Conservation (phyloP, 1,140 invertebrate species). For the Leptonema lineaticorne region DNA sequence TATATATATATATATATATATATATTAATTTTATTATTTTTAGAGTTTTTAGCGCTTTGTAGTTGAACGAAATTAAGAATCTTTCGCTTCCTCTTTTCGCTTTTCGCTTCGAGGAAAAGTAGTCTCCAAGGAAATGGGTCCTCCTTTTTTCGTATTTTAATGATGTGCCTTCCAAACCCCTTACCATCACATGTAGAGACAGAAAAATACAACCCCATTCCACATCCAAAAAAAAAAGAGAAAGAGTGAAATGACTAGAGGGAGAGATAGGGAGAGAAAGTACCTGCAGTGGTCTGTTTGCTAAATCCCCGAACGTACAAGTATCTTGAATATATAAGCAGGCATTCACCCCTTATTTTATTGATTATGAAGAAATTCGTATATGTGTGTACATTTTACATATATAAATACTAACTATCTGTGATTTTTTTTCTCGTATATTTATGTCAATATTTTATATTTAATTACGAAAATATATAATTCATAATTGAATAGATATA, state of each 20-base stretch:
- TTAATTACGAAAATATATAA: too few species aligned
- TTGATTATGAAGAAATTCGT: too few species aligned
- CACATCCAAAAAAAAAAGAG: too few species aligned
- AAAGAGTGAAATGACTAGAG: too few species aligned
- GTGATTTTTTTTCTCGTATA: too few species aligned
- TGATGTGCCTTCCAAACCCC: slow-evolving; percentile 14
- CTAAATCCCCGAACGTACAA: slow-evolving; percentile 11
- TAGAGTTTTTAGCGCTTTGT: background rate
- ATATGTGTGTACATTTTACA: too few species aligned
- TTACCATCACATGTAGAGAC: background rate
- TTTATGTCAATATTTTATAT: too few species aligned
- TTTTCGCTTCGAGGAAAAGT: background rate
- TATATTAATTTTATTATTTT: too few species aligned
- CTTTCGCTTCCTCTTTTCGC: background rate
- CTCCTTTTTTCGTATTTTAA: slow-evolving; percentile 30
- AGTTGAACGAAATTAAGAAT: background rate
- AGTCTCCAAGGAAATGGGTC: slow-evolving; percentile 17
- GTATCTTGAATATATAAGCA: slow-evolving; percentile 28
- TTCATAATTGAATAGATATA: too few species aligned
- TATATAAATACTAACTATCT: too few species aligned
- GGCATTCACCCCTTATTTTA: slow-evolving; percentile 14
- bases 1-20: too few species aligned
- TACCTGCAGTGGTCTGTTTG: slow-evolving; percentile 18
- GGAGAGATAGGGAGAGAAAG: too few species aligned
- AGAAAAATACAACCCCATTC: background rate